A percentile compares a stretch with the other conserved stretches of the same genome.
Evolutionary conservation across 2,888 invertebrate genomes (phyloP).

Genomic region (Lasioglossum zephyrum): DNA sequence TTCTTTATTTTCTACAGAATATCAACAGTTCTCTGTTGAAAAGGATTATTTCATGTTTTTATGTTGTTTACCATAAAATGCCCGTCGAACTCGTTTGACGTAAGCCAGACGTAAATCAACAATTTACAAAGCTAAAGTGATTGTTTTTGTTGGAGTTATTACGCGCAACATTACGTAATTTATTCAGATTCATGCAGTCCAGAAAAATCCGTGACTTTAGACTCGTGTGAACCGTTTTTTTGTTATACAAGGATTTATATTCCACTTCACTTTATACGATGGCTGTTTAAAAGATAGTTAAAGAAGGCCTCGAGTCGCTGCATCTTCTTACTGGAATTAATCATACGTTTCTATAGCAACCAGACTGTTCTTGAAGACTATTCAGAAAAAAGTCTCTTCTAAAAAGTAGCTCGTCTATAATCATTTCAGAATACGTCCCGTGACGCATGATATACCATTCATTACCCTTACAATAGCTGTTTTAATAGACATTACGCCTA

Average conservation of each 20-base stretch:
- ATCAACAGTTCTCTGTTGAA: neutral
- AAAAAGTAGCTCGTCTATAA: neutral
- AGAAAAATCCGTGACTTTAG: no score
- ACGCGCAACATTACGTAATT: neutral
- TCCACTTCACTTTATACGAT: neutral
- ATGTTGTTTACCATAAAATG: neutral
- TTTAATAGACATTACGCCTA: constrained; percentile 25
- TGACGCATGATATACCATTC: constrained; percentile 39
- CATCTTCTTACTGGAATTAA: constrained; percentile 1
- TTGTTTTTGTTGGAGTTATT: neutral
- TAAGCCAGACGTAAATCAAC: constrained; percentile 27
- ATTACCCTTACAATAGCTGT: constrained; percentile 37
- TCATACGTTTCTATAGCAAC: neutral
- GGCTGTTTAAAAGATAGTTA: neutral
- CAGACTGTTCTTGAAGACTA: neutral
- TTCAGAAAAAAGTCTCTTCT: neutral
- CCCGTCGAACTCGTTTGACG: neutral
- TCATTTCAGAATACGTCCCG: neutral
- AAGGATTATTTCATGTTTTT: neutral
- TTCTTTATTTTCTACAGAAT: neutral
- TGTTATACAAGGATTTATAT: no score
- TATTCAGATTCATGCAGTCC: neutral
- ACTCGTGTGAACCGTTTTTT: neutral
- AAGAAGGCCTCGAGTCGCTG: neutral
- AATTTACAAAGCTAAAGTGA: neutral